These are phyloP conservation scores for Phalacrocorax aristotelis DNA, from an alignment of 2,113 vertebrate genomes.

Conservation along the genomic window DNA sequence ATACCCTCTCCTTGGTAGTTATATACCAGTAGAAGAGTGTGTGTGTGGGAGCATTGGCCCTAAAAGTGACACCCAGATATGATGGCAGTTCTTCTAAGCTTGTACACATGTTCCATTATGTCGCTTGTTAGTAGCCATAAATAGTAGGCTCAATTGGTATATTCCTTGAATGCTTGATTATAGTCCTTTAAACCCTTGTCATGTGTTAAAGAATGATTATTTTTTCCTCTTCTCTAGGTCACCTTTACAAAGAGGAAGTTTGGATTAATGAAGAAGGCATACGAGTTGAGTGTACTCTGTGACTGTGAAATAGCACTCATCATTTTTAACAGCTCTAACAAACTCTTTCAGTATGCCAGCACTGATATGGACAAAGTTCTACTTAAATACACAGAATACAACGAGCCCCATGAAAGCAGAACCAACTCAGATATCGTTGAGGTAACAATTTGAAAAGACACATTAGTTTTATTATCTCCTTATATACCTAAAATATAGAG, in stretches of 20 bases:
- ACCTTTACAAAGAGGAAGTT: constrained; percentile 99
- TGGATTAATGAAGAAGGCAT: constrained; percentile 99
- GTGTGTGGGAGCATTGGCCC: background rate
- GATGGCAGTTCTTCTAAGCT: background rate
- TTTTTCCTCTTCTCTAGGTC: constrained; percentile 77
- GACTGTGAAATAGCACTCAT: constrained; percentile 99
- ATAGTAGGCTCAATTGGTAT: background rate
- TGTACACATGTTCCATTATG: background rate
- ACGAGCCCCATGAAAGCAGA: constrained; percentile 98
- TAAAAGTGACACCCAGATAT: background rate
- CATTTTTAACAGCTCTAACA: constrained; percentile 99
- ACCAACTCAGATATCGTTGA: constrained; percentile 99
- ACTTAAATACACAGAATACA: constrained; percentile 99
- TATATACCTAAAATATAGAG: background rate
- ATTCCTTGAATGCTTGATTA: background rate
- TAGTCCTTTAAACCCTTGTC: background rate
- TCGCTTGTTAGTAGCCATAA: background rate
- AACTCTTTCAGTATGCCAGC: constrained; percentile 99
- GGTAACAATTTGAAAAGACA: constrained; percentile 80
- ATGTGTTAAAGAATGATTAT: background rate
- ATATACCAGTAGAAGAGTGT: background rate
- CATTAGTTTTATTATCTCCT: background rate
- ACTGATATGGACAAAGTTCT: constrained; percentile 99
- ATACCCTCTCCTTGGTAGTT: background rate
- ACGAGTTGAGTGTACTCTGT: constrained; percentile 97